A percentile compares a stretch with the other conserved stretches of the same genome.
Conservation (phyloP, 2,888 invertebrate genomes). For the Oligia strigilis region DNA sequence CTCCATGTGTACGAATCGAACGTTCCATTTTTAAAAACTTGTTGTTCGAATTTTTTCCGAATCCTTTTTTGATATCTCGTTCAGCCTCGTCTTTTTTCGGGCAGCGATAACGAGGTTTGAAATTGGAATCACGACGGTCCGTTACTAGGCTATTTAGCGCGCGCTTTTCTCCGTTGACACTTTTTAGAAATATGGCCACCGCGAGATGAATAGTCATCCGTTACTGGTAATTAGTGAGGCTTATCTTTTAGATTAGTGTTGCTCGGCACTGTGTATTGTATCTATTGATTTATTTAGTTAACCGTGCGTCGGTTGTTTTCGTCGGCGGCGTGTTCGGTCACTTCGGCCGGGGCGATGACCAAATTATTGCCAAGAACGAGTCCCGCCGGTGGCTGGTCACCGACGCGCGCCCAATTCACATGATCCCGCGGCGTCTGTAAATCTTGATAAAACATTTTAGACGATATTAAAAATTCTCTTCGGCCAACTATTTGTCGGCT, state of each 20-base stretch:
- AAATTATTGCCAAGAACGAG: slow-evolving; percentile 87
- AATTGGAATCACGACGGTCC: slow-evolving; percentile 85
- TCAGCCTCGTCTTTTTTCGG: slow-evolving; percentile 75
- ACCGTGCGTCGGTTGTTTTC: slow-evolving; percentile 64
- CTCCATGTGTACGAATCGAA: slow-evolving; percentile 67
- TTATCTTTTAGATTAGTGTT: slow-evolving; percentile 81
- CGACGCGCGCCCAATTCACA: slow-evolving; percentile 73
- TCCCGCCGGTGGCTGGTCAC: slow-evolving; percentile 75
- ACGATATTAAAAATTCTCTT: slow-evolving; percentile 74
- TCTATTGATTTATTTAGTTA: slow-evolving; percentile 68
- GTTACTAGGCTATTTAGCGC: slow-evolving; percentile 83
- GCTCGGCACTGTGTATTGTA: slow-evolving; percentile 70
- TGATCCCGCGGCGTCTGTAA: slow-evolving; percentile 76
- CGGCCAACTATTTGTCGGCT: slow-evolving; percentile 66
- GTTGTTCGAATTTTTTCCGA: slow-evolving; percentile 74
- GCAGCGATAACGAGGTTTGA: slow-evolving; percentile 86
- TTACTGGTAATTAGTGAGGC: slow-evolving; percentile 80
- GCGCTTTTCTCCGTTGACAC: slow-evolving; percentile 78
- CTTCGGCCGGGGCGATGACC: slow-evolving; percentile 84
- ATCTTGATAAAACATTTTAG: slow-evolving; percentile 81
- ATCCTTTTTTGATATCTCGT: slow-evolving; percentile 80
- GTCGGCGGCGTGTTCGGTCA: slow-evolving; percentile 68
- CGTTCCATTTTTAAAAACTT: slow-evolving; percentile 74
- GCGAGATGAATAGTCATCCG: slow-evolving; percentile 78
- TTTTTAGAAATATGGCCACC: slow-evolving; percentile 76